Evolutionary conservation across 1,140 invertebrate genomes (phyloP).

Genomic region (Charaxes varanes): DNA sequence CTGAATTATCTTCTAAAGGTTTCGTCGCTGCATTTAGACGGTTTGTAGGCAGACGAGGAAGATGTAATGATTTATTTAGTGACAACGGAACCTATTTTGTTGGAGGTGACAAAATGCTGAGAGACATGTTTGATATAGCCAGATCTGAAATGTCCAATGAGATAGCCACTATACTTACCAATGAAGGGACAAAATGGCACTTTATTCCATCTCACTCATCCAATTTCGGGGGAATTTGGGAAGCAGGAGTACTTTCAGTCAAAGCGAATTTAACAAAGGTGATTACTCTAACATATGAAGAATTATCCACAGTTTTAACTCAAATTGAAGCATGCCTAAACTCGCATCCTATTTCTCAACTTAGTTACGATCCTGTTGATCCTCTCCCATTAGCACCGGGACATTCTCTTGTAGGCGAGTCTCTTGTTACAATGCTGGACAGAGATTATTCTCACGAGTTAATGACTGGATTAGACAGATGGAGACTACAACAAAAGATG

Average conservation of each 20-base stretch:
- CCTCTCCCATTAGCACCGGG: slow-evolving; percentile 10
- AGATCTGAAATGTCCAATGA: slow-evolving; percentile 8
- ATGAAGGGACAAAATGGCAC: slow-evolving; percentile 17
- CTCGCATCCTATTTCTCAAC: too few relatives aligned
- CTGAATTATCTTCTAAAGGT: slow-evolving; percentile 16
- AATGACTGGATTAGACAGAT: slow-evolving; percentile 8
- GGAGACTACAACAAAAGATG: slow-evolving; percentile 13
- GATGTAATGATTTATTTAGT: slow-evolving; percentile 21
- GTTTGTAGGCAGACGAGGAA: slow-evolving; percentile 17
- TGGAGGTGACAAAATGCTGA: slow-evolving; percentile 22
- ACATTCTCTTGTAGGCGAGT: slow-evolving; percentile 16
- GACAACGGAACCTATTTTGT: slow-evolving; percentile 43
- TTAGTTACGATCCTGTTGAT: too few relatives aligned
- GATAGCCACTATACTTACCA: slow-evolving; percentile 4
- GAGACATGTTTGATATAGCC: slow-evolving; percentile 9
- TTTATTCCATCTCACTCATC: slow-evolving; percentile 20
- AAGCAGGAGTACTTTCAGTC: slow-evolving; percentile 5
- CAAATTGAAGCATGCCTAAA: slow-evolving; percentile 14
- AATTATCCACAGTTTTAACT: slow-evolving; percentile 2
- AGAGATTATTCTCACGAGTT: slow-evolving; percentile 1
- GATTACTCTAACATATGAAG: slow-evolving; percentile 9
- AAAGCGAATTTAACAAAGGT: slow-evolving; percentile 6
- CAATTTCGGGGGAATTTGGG: slow-evolving; percentile 11
- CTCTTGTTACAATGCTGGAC: slow-evolving; percentile 11
- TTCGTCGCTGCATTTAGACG: slow-evolving; percentile 19